Base-by-base conservation (phyloP, 2,888 invertebrate species). In the Abrostola tripartita region DNA sequence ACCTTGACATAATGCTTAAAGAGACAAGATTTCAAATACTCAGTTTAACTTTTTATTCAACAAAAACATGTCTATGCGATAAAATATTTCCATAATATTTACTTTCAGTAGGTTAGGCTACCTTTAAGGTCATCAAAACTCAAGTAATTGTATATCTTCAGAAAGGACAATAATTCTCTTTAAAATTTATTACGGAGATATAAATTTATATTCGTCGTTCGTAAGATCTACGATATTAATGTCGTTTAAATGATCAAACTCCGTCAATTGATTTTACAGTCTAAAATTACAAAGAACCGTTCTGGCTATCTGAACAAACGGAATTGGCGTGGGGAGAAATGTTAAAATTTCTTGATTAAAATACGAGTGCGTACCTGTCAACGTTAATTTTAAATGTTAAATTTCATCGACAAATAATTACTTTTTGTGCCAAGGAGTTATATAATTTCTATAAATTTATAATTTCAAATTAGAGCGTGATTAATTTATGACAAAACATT, bases 281-380 rank as follows among this genome's bases (percentile, higher is more conserved):
- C 44, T 47, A 47, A 47, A 47, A 47, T 47, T 47, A 47, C 44
- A 47, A 47, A 47, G 44, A 47, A 14, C 44, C 44, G 44, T 47
- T 47, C 9, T 10, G 44, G 24, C 44, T 47, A 24, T 47, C 44
- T 47, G 24, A 47, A 47, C 9, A 47, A 47, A 47, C 9, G 14
- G 24, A 47, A 47, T 47, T 47, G 44, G 44, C 8, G 44, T 24
- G 44, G 6, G 2, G 42, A 47, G 44, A 47, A 47, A 47, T 9
- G 44, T 47, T 14, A 44, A 24, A 47, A 47, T 47, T 47, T 47
- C 44, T 47, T 47, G 44, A 47, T 47, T 47, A 47, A 47, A 9
- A 47, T 47, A 24, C 24, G 24, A 24, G 24, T 24, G 24, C 44
- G 44, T 47, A 24, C 44, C 9, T 42, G 24, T 4, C 24, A 47